A percentile compares a stretch with the other conserved stretches of the same genome.
Evolutionary conservation across 2,113 vertebrate genomes (phyloP).

Genomic region (Pholis gunnellus): DNA sequence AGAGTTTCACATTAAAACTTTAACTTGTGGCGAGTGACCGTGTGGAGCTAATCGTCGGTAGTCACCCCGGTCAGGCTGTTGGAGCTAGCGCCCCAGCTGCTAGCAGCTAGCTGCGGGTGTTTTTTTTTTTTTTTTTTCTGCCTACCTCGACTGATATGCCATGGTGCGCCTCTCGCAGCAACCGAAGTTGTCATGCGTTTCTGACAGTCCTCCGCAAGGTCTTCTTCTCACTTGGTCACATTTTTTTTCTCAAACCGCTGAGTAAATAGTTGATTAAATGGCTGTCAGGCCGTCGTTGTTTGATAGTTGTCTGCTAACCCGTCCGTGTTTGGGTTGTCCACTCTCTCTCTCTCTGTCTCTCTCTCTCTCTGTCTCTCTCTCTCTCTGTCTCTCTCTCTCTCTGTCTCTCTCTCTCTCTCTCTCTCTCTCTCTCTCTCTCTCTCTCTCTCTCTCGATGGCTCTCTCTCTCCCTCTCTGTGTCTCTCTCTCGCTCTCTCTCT

Average conservation of each 20-base stretch:
- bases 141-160: constrained; percentile 84
- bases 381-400: constrained; percentile 40
- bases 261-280: constrained; percentile 21
- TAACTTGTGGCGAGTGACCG: neutral
- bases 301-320: constrained; percentile 60
- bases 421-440: constrained; percentile 13
- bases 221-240: constrained; percentile 66
- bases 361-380: constrained; percentile 36
- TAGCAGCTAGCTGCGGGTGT: constrained; percentile 57
- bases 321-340: constrained; percentile 55
- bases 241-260: constrained; percentile 37
- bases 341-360: constrained; percentile 43
- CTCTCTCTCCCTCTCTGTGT: constrained; percentile 44
- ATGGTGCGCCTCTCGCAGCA: constrained; percentile 76
- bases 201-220: constrained; percentile 55
- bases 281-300: constrained; percentile 55
- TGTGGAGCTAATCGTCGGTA: neutral
- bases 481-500: constrained; percentile 40
- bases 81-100: constrained; percentile 49
- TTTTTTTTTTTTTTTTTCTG: too few relatives aligned
- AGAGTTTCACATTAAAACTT: constrained; percentile 19
- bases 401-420: constrained; percentile 43
- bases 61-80: neutral
- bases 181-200: constrained; percentile 77
- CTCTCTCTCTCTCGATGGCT: constrained; percentile 43